A percentile compares a stretch with the other conserved stretches of the same genome.
phyloP scores from a whole-genome alignment of 1,140 invertebrate genomes.

The Zaprionus capensis region DNA sequence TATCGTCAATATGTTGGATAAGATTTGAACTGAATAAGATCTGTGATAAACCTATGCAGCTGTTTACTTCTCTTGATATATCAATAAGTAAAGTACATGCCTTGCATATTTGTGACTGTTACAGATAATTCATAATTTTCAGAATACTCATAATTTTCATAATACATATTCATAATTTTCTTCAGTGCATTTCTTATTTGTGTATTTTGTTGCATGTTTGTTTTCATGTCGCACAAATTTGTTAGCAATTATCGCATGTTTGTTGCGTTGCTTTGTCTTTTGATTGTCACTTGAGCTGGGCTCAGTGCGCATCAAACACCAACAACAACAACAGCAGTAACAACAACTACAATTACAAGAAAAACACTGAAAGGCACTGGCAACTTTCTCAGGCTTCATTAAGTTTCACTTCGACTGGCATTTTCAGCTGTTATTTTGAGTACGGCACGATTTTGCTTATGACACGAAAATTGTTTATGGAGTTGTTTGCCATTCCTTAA shows the following conservation, averaged over 20 bases:
- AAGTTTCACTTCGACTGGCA: slow-evolving; percentile 69
- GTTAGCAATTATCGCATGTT: slow-evolving; percentile 73
- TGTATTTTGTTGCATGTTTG: slow-evolving; percentile 31
- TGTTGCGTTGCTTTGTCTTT: slow-evolving; percentile 43
- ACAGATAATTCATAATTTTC: not conserved
- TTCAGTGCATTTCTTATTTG: not conserved
- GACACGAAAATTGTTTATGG: slow-evolving; percentile 69
- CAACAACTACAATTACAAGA: slow-evolving; percentile 8
- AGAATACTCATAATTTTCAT: not conserved
- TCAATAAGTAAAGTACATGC: no score
- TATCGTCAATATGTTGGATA: no score
- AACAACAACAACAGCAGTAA: slow-evolving; percentile 5
- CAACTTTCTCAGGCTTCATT: slow-evolving; percentile 80
- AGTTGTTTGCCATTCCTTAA: slow-evolving; percentile 72
- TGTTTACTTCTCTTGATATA: not conserved
- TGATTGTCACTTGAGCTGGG: slow-evolving; percentile 71
- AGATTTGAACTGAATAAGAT: no score
- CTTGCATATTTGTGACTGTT: no score
- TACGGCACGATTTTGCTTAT: slow-evolving; percentile 76
- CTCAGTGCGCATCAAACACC: slow-evolving; percentile 31
- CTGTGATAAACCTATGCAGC: not conserved
- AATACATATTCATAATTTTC: no score
- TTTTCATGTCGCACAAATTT: slow-evolving; percentile 61
- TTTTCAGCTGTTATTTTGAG: slow-evolving; percentile 51
- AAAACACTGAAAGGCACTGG: slow-evolving; percentile 16